Base-by-base conservation (phyloP, 2,888 invertebrate species). In the Xanthia icteritia region DNA sequence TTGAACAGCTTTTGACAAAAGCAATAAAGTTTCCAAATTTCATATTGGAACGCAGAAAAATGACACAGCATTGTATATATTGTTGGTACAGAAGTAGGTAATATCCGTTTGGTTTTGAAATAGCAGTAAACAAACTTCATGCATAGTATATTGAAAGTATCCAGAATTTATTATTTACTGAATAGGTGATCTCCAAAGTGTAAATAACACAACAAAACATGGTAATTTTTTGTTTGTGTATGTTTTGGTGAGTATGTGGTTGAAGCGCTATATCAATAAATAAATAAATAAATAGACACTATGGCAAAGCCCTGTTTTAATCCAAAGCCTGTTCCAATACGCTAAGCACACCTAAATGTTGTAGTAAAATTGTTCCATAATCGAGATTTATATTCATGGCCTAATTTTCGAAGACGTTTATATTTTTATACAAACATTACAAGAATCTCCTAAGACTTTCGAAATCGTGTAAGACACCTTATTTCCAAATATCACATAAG, bases 21-120 rank as follows among this genome's bases (percentile, higher is more conserved):
- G 36, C 60, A n/a, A 54, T n/a, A 65, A 31, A 48, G 15, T 64
- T 65, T 58, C 82, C 82, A 79, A 82, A 79, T 54, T 1, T 56
- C 42, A 63, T 15, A 68, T 45, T 36, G 58, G 20, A 56, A 64
- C 27, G 15, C 51, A 82, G 39, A 68, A 76, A 54, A 45, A 60
- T 65, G 27, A 51, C 58, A 51, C 8, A 36, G n/a, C 48, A 39
- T 17, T 70, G 20, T 66, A 64, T 36, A 23, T 56, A 0, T n/a
- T 68, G 36, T 36, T 68, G 61, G n/a, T 48, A 45, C 5, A 20
- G 56, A 77, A 77, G 36, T 31, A 36, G 9, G 20, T 79, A 45
- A 27, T 23, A 63, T 67, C 48, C 15, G 51, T 39, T 64, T 58
- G 15, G 6, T 63, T 76, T 74, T 39, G 6, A 27, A 51, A 51